Percentiles rank a stretch among this genome's conserved stretches.
phyloP scores from a whole-genome alignment of 2,797 vertebrate species.

The Pampus argenteus region DNA sequence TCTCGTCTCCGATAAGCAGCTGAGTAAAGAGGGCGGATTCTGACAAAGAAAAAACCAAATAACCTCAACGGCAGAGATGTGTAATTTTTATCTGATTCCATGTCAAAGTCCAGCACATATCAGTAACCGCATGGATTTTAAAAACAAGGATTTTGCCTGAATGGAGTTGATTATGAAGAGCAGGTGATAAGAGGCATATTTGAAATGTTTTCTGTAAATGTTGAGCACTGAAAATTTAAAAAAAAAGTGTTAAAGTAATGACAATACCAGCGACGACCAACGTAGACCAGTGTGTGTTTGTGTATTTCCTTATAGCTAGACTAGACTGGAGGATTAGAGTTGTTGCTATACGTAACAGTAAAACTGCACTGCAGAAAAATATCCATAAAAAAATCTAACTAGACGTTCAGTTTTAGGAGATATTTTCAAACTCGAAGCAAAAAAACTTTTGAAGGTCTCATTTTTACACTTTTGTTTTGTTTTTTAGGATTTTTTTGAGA shows the following conservation, averaged over 20 bases:
- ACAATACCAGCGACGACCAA: neutral
- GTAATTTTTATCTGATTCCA: constrained; percentile 62
- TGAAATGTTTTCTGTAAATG: constrained; percentile 9
- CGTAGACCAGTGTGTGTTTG: neutral
- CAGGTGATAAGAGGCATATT: neutral
- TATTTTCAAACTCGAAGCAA: neutral
- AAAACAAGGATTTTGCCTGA: constrained; percentile 51
- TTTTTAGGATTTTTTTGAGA: neutral
- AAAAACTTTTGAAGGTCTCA: constrained; percentile 2
- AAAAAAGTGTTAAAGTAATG: too few species aligned
- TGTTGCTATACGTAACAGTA: neutral
- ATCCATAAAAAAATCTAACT: neutral
- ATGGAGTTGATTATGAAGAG: constrained; percentile 40
- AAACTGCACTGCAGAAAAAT: neutral
- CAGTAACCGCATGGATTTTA: constrained; percentile 43
- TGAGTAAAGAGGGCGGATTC: constrained; percentile 49
- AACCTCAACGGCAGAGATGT: constrained; percentile 58
- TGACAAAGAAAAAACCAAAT: constrained; percentile 70
- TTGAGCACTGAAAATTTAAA: neutral
- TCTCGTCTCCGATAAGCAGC: constrained; percentile 78
- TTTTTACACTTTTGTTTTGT: neutral
- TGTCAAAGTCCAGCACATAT: constrained; percentile 50
- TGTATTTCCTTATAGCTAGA: neutral
- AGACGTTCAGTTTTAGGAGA: neutral
- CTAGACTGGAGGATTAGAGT: too few species aligned